Evolutionary conservation across 2,113 vertebrate species (phyloP), one percentile per base, ranked within the genome.

Genomic region (Oryzias woworae): DNA sequence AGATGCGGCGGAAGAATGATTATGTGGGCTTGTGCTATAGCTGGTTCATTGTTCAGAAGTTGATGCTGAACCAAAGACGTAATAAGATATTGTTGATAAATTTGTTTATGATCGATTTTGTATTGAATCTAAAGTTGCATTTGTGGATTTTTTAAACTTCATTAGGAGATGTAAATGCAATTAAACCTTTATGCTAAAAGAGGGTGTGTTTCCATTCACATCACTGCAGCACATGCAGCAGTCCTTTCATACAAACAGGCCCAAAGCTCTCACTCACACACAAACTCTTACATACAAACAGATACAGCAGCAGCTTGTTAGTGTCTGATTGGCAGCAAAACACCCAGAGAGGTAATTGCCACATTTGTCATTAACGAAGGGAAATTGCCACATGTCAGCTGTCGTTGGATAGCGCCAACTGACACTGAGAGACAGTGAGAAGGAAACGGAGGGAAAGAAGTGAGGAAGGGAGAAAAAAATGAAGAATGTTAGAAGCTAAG

Each of bases 281-380:
- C 50, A 59, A 20, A 58, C 71, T 65, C 56, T 73, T 26, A 56
- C 52, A 53, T 46, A 36, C 36, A 55, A 48, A 66, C 49, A 43
- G 62, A 56, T 42, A 52, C 54, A 53, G 67, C 36, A 26, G 23
- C 66, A 80, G 90, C 91, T 94, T 92, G 92, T 95, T 96, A 96
- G 92, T 74, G 64, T 10, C 90, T 94, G 94, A 96, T 92, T 94
- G 93, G 92, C 94, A 94, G 90, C 49, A 36, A 90, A 93, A 96
- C 93, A 94, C 92, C 87, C 89, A 89, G 92, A 92, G 93, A 87
- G 91, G 93, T 95, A 98, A 98, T 95, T 94, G 93, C 91, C 92
- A 91, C 90, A 93, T 95, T 95, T 91, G 92, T 94, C 94, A 95
- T 94, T 95, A 97, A 94, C 85, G 75, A 85, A 90, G 75, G 83